phyloP scores from a whole-genome alignment of 2,113 vertebrate genomes.

The Suricata suricatta region DNA sequence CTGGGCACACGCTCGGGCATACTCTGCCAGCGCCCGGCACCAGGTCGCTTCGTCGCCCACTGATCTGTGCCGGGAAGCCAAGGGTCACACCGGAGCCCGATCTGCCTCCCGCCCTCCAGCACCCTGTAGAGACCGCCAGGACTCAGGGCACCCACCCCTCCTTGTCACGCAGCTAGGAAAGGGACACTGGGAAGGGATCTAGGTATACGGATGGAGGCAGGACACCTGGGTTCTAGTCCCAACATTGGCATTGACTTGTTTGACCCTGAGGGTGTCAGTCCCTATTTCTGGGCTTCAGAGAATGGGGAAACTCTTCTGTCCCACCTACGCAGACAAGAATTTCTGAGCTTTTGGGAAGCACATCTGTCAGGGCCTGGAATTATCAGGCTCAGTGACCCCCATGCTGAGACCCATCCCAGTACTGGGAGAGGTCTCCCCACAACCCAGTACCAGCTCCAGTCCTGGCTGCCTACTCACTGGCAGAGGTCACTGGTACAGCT shows the following conservation, averaged over 20 bases:
- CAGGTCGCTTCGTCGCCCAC: constrained; percentile 87
- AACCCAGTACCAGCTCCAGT: not conserved
- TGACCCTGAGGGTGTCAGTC: not conserved
- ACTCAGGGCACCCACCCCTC: not conserved
- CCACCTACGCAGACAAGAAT: not conserved
- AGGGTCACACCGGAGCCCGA: not conserved
- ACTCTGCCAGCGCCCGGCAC: constrained; percentile 94
- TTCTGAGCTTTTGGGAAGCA: not conserved
- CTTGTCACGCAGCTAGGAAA: not conserved
- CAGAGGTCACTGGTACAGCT: constrained; percentile 97
- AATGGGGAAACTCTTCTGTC: not conserved
- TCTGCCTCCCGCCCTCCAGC: not conserved
- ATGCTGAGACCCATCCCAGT: not conserved
- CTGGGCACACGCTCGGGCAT: constrained; percentile 94
- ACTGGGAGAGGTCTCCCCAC: not conserved
- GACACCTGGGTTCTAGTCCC: not conserved
- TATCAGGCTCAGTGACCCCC: not conserved
- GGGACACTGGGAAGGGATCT: not conserved
- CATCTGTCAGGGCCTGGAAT: not conserved
- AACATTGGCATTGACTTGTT: not conserved
- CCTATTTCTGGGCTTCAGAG: not conserved
- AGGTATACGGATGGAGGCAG: not conserved
- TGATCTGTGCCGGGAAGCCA: constrained; percentile 86
- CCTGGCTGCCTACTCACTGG: constrained; percentile 88
- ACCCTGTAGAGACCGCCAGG: not conserved